Conservation (phyloP, 2,113 vertebrate genomes). For the Plestiodon gilberti region DNA sequence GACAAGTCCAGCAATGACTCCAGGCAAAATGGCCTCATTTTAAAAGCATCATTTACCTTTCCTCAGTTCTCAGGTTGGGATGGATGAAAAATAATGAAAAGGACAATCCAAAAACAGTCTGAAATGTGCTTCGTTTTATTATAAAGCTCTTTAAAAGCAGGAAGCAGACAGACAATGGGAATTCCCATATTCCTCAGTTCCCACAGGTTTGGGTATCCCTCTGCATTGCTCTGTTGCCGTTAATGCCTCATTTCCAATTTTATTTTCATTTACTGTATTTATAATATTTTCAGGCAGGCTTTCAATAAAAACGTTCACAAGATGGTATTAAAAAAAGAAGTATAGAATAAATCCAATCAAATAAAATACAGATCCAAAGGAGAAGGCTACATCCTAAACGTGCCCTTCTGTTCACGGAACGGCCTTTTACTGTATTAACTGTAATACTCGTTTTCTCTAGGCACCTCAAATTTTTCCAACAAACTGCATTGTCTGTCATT, state of each 20-base stretch:
- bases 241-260: neutral
- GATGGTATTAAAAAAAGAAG: neutral
- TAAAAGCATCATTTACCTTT: neutral
- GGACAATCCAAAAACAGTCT: neutral
- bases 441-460: neutral
- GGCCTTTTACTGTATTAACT: neutral
- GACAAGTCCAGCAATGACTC: too few species aligned
- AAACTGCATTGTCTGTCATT: neutral
- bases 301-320: neutral
- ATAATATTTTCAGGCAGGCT: neutral
- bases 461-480: neutral
- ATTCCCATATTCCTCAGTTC: neutral
- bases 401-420: too few species aligned
- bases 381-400: too few species aligned
- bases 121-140: neutral
- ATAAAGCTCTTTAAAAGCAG: neutral
- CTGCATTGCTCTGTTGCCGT: neutral
- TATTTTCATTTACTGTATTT: neutral
- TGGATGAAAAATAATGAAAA: neutral
- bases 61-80: neutral
- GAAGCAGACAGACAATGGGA: neutral
- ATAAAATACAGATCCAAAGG: neutral
- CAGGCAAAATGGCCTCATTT: neutral
- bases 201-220: neutral
- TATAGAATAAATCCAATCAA: neutral